A percentile compares a stretch with the other conserved stretches of the same genome.
These are phyloP conservation scores for Tridacna crocea DNA, from an alignment of 2,888 invertebrate species.

Conservation along the genomic window DNA sequence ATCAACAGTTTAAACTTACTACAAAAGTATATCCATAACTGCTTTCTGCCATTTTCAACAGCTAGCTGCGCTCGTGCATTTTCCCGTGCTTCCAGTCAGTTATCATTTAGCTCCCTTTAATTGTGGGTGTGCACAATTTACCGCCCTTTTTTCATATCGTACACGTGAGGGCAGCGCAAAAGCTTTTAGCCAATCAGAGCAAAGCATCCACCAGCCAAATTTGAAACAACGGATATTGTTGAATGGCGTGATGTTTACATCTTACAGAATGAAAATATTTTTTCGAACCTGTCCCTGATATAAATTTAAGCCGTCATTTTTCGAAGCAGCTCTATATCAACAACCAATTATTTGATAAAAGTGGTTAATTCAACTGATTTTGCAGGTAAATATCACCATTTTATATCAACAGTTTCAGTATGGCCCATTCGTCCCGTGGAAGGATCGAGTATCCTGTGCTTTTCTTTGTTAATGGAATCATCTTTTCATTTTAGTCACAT, in stretches of 20 bases:
- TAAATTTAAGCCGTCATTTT: too few species aligned
- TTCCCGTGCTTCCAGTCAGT: not conserved
- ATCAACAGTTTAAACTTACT: not conserved
- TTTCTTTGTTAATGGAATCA: too few species aligned
- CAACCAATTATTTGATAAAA: not conserved
- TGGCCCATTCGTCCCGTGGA: too few species aligned
- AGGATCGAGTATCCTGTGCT: too few species aligned
- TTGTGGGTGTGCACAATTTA: not conserved
- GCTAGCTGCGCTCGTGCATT: not conserved
- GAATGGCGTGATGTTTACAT: slow-evolving; percentile 50
- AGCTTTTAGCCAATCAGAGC: slow-evolving; percentile 50
- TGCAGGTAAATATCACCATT: too few species aligned
- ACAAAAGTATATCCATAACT: not conserved
- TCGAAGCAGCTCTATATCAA: not conserved
- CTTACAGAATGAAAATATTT: slow-evolving; percentile 23
- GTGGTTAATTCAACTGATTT: not conserved
- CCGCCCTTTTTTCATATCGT: not conserved
- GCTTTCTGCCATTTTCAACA: not conserved
- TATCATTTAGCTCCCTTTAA: slow-evolving; percentile 10
- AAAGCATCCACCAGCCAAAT: slow-evolving; percentile 49
- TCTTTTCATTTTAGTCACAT: too few species aligned
- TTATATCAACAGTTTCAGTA: too few species aligned
- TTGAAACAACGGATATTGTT: slow-evolving; percentile 45
- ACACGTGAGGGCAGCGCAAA: slow-evolving; percentile 1
- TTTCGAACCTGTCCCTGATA: not conserved